Evolutionary conservation across 64 coral and sea anemone genomes (phyloP).

Genomic region (Dendrophyllia cribrosa): DNA sequence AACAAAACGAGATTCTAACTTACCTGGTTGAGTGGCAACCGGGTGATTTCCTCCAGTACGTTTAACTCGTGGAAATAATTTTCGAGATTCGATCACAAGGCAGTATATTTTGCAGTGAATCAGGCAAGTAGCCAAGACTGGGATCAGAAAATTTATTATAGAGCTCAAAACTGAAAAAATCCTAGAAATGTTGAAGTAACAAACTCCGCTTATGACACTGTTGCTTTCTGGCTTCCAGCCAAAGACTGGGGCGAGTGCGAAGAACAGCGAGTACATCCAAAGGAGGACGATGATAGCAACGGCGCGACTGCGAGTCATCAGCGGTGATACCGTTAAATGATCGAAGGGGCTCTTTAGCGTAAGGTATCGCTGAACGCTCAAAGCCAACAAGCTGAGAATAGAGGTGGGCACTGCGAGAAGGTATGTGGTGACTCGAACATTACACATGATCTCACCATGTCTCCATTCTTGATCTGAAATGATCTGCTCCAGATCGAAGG

Average conservation of each 20-base stretch:
- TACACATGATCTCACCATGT: slow-evolving; percentile 43
- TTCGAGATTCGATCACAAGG: neutral
- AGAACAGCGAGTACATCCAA: slow-evolving; percentile 38
- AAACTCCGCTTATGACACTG: neutral
- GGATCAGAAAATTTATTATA: slow-evolving; percentile 37
- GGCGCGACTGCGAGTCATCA: slow-evolving; percentile 17
- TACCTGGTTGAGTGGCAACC: neutral
- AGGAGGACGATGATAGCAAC: neutral
- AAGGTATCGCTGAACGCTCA: slow-evolving; percentile 33
- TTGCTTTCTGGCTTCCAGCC: slow-evolving; percentile 4
- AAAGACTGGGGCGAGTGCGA: slow-evolving; percentile 16
- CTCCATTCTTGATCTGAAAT: slow-evolving; percentile 12
- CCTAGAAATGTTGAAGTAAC: slow-evolving; percentile 28
- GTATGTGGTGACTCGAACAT: slow-evolving; percentile 14
- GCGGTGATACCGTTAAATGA: slow-evolving; percentile 23
- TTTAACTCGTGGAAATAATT: neutral
- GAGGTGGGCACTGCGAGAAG: slow-evolving; percentile 23
- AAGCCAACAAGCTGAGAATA: slow-evolving; percentile 21
- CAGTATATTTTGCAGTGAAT: slow-evolving; percentile 34
- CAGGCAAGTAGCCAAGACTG: neutral
- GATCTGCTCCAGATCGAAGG: slow-evolving; percentile 28
- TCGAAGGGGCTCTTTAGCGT: slow-evolving; percentile 36
- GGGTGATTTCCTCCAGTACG: neutral
- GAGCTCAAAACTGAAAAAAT: slow-evolving; percentile 16
- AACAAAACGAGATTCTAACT: neutral